Evolutionary conservation across 2,888 invertebrate genomes (phyloP).

Genomic region (Actias luna): DNA sequence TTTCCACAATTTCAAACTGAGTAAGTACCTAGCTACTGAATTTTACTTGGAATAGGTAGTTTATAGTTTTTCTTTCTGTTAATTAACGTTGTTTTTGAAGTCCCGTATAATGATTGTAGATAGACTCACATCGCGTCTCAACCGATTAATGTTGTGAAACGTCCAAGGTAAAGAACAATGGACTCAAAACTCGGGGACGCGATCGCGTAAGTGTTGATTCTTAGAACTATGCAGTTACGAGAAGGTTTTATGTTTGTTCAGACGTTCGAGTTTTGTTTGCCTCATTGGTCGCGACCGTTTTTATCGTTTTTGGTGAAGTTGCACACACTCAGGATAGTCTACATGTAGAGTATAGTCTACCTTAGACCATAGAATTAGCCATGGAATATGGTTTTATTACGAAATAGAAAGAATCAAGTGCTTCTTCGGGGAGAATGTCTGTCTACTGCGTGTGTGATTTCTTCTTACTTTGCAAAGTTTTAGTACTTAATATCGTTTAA

Average conservation of each 20-base stretch:
- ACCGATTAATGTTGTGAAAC: constrained; percentile 2
- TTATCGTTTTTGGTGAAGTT: neutral
- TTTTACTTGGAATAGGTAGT: neutral
- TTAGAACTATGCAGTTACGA: constrained; percentile 12
- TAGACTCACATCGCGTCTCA: neutral
- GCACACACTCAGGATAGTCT: neutral
- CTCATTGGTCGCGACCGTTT: neutral
- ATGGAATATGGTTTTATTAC: too few relatives aligned
- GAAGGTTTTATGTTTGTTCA: neutral
- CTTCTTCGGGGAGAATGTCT: too few relatives aligned
- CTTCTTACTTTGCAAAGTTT: too few relatives aligned
- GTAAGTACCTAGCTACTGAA: too few relatives aligned
- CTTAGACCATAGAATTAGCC: too few relatives aligned
- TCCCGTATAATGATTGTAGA: neutral
- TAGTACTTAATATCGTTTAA: too few relatives aligned
- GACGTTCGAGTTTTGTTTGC: neutral
- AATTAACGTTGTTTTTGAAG: neutral
- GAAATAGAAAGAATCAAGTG: too few relatives aligned
- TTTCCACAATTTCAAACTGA: too few relatives aligned
- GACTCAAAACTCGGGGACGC: constrained; percentile 2
- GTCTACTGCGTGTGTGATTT: too few relatives aligned
- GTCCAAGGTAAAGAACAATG: constrained; percentile 10
- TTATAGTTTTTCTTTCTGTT: neutral
- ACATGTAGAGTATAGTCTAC: neutral
- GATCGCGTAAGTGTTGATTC: constrained; percentile 17